phyloP scores from a whole-genome alignment of 1,140 invertebrate genomes.

The Bemisia tabaci region DNA sequence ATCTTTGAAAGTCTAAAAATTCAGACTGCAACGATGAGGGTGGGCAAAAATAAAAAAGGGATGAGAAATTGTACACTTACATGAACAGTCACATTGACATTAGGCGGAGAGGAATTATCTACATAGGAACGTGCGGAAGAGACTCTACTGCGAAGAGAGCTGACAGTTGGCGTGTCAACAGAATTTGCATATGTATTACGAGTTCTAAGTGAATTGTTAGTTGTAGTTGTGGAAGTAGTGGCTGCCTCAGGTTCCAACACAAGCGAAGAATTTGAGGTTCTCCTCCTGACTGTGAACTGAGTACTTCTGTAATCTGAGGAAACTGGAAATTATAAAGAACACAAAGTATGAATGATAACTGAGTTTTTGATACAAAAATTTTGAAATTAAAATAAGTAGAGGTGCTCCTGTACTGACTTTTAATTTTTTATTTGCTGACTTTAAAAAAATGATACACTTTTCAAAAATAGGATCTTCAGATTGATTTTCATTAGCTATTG shows the following conservation, averaged over 20 bases:
- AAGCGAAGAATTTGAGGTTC: slow-evolving; percentile 12
- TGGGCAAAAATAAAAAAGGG: too few species aligned
- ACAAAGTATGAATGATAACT: too few species aligned
- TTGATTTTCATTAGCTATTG: too few species aligned
- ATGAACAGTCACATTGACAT: slow-evolving; percentile 19
- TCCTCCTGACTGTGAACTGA: slow-evolving; percentile 20
- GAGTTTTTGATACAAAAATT: too few species aligned
- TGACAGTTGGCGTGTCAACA: background rate
- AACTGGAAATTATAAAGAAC: background rate
- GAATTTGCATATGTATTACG: background rate
- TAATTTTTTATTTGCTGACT: too few species aligned
- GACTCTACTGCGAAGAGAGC: background rate
- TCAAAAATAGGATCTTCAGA: too few species aligned
- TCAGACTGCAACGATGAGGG: too few species aligned
- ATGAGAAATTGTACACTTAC: too few species aligned
- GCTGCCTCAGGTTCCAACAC: background rate
- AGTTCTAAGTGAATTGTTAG: background rate
- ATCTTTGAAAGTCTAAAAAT: too few species aligned
- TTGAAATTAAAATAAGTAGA: too few species aligned
- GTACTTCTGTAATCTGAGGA: slow-evolving; percentile 19
- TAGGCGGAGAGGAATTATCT: slow-evolving; percentile 14
- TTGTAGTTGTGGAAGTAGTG: background rate
- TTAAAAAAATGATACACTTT: too few species aligned
- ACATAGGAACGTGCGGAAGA: slow-evolving; percentile 1
- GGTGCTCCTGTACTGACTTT: too few species aligned